phyloP scores from a whole-genome alignment of 64 coral and sea anemone species.

The Porites australiensis region DNA sequence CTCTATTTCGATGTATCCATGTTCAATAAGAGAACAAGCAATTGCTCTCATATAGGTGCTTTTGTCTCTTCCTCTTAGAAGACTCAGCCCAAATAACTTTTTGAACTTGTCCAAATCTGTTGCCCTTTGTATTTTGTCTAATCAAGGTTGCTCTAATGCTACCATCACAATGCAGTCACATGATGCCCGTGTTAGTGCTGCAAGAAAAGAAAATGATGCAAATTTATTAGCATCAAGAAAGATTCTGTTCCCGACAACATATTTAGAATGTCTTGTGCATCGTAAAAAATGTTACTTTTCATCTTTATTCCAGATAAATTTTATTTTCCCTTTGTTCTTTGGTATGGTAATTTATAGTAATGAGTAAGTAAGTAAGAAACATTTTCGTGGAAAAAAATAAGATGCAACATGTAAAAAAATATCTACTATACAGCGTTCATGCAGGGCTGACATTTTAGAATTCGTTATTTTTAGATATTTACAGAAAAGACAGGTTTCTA shows the following conservation, averaged over 20 bases:
- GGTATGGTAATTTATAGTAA: too few species aligned
- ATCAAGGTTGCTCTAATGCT: slow-evolving; percentile 23
- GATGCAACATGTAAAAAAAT: background rate
- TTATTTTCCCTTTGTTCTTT: too few species aligned
- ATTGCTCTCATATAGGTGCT: slow-evolving; percentile 30
- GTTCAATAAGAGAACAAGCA: slow-evolving; percentile 27
- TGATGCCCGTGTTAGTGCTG: slow-evolving; percentile 46
- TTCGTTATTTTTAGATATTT: background rate
- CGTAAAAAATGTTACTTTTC: background rate
- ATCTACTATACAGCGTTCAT: background rate
- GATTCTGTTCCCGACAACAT: background rate
- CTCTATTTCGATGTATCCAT: slow-evolving; percentile 28
- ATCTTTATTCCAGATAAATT: too few species aligned
- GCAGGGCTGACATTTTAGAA: background rate
- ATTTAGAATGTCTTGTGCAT: background rate
- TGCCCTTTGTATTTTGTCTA: slow-evolving; percentile 6
- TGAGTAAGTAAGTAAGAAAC: too few species aligned
- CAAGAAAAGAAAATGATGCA: slow-evolving; percentile 1
- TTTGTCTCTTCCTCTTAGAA: slow-evolving; percentile 38
- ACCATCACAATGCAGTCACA: slow-evolving; percentile 38
- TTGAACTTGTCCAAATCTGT: slow-evolving; percentile 7
- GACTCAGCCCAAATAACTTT: slow-evolving; percentile 22
- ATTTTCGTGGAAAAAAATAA: background rate
- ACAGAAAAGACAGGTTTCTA: slow-evolving; percentile 6
- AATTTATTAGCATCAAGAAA: background rate